Evolutionary conservation across 2,888 invertebrate species (phyloP), one percentile per base, ranked within the genome.

Genomic region (Aporophyla nigra): DNA sequence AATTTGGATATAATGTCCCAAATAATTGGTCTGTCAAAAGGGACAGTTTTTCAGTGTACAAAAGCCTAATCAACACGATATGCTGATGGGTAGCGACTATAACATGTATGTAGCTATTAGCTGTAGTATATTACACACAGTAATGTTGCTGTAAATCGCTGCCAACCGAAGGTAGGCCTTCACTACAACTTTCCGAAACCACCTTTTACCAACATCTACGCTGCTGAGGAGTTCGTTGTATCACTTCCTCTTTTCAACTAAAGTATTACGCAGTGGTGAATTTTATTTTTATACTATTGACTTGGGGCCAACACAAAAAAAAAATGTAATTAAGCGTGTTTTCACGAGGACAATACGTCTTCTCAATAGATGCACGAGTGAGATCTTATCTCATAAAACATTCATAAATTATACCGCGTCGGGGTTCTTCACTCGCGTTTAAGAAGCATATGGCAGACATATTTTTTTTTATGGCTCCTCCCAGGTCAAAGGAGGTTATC

Each of bases 311-410:
- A 46, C 24, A n/a, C 65, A 7, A 33, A 16, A 7, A 33, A 16
- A 7, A 10, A 19, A 24, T 19, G 24, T 54, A 54, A 78, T 16
- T 67, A 78, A 40, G 16, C 21, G 46, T 21, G 33, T 24, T 46
- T 65, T 65, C 46, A 27, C 16, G 9, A 43, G 19, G 7, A 67
- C 33, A 78, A 54, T 54, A 7, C 46, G 63, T 21, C 33, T 46
- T 16, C n/a, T 21, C 21, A 3, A 53, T n/a, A 53, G 53, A 5
- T 14, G 68, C 33, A 54, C 46, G 46, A 54, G 33, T 24, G 24
- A 46, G 33, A 56, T 78, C 3, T 40, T 49, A 78, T 68, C 78
- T 24, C 53, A 19, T n/a, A 16, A 0, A 54, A 49, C 19, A 53
- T 33, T n/a, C 33, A 49, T 49, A 49, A 46, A 59, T 43, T 78